These are phyloP conservation scores for Hydra vulgaris DNA, from an alignment of 30 jellyfish, hydroid and myxozoan species.

Conservation along the genomic window DNA sequence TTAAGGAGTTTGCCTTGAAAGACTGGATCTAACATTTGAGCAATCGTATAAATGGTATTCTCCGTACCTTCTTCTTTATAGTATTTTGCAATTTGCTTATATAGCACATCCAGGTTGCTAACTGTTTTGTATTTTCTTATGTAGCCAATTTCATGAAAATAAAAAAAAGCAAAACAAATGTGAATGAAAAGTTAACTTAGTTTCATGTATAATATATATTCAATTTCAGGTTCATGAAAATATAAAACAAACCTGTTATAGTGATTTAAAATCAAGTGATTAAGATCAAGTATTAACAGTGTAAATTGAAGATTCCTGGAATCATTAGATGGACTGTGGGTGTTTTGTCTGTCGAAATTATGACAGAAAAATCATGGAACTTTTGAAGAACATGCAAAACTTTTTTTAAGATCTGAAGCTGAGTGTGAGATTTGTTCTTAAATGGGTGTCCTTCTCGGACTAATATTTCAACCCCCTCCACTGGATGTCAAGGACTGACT, in stretches of 20 bases:
- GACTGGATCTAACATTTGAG: background rate
- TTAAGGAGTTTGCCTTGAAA: background rate
- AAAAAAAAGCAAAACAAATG: background rate
- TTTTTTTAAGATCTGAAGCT: background rate
- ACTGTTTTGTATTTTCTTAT: background rate
- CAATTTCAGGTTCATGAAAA: background rate
- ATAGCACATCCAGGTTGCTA: background rate
- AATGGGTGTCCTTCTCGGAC: background rate
- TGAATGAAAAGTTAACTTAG: background rate
- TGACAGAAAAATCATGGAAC: background rate
- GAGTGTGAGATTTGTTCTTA: background rate
- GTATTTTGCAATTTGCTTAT: background rate
- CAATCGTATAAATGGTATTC: background rate
- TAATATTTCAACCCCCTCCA: background rate
- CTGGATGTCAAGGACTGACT: background rate
- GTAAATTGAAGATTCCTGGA: background rate
- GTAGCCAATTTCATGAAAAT: background rate
- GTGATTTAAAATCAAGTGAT: background rate
- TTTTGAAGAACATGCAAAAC: background rate
- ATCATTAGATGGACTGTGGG: background rate
- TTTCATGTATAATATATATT: too few species aligned
- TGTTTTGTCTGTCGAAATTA: background rate
- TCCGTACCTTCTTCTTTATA: background rate
- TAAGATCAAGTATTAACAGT: background rate
- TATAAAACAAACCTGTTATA: background rate